Evolutionary conservation across 2,888 invertebrate species (phyloP).

Genomic region (Orthosia gothica): DNA sequence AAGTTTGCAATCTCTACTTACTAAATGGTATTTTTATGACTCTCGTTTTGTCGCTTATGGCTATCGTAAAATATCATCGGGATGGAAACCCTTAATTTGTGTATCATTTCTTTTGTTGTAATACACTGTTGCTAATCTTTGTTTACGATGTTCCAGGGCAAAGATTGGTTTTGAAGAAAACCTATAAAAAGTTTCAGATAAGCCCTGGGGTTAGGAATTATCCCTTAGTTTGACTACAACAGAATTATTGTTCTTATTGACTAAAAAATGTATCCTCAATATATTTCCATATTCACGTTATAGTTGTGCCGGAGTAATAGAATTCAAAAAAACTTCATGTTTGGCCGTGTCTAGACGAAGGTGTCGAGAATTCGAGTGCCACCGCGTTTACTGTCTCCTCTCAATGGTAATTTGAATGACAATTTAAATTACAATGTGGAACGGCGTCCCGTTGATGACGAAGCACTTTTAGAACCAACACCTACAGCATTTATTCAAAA

Average conservation of each 20-base stretch:
- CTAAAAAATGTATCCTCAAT: constrained; percentile 16
- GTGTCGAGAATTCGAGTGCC: constrained; percentile 89
- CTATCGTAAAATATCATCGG: constrained; percentile 88
- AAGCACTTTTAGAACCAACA: constrained; percentile 78
- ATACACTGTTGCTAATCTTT: constrained; percentile 85
- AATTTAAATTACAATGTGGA: constrained; percentile 88
- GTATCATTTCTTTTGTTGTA: constrained; percentile 87
- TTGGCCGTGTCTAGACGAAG: constrained; percentile 77
- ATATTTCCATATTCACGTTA: constrained; percentile 50
- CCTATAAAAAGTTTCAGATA: constrained; percentile 50
- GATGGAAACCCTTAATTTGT: constrained; percentile 89
- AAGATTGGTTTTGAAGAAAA: constrained; percentile 69
- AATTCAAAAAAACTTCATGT: constrained; percentile 68
- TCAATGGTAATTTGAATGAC: constrained; percentile 86
- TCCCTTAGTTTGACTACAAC: constrained; percentile 32
- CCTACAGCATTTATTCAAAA: constrained; percentile 75
- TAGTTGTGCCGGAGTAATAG: constrained; percentile 63
- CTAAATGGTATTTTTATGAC: constrained; percentile 84
- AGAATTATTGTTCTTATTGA: constrained; percentile 32
- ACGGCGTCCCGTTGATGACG: constrained; percentile 87
- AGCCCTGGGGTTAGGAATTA: constrained; percentile 29
- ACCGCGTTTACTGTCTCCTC: constrained; percentile 82
- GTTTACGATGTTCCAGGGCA: constrained; percentile 78
- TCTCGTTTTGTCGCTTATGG: constrained; percentile 87
- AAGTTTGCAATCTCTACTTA: constrained; percentile 69